phyloP scores from a whole-genome alignment of 2,113 vertebrate species.

The Tychaedon coryphoeus region DNA sequence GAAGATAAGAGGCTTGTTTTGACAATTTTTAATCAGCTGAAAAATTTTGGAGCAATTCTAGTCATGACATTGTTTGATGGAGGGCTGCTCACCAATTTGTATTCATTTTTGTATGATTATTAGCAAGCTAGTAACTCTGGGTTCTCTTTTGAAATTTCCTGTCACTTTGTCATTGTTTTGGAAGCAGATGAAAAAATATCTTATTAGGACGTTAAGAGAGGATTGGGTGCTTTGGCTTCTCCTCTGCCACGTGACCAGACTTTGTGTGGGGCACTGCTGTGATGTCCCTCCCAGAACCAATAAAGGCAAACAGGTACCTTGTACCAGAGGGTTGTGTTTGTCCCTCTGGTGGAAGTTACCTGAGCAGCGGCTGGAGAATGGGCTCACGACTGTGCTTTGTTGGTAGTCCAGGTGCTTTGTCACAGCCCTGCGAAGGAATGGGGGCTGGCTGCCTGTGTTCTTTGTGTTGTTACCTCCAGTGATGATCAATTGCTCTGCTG shows the following conservation, averaged over 20 bases:
- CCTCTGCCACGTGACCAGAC: background rate
- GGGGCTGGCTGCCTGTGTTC: background rate
- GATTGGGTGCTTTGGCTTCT: background rate
- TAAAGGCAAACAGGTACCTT: background rate
- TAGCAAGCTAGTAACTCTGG: background rate
- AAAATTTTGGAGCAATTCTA: background rate
- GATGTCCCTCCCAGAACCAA: background rate
- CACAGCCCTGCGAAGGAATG: background rate
- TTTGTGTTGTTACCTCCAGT: background rate
- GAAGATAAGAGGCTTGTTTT: background rate
- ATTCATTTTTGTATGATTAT: background rate
- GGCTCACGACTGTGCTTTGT: rapidly evolving
- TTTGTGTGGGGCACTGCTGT: background rate
- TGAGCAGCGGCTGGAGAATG: background rate
- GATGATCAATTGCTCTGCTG: background rate
- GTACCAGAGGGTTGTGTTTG: background rate
- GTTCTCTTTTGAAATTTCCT: background rate
- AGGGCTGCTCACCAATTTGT: background rate
- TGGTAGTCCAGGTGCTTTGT: background rate
- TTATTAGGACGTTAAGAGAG: background rate
- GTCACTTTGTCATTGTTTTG: background rate
- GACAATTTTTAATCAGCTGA: background rate
- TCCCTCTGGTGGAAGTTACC: background rate
- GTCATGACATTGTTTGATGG: background rate
- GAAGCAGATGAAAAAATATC: background rate